Conservation (phyloP, 2,888 invertebrate species). For the Sycophila texana region DNA sequence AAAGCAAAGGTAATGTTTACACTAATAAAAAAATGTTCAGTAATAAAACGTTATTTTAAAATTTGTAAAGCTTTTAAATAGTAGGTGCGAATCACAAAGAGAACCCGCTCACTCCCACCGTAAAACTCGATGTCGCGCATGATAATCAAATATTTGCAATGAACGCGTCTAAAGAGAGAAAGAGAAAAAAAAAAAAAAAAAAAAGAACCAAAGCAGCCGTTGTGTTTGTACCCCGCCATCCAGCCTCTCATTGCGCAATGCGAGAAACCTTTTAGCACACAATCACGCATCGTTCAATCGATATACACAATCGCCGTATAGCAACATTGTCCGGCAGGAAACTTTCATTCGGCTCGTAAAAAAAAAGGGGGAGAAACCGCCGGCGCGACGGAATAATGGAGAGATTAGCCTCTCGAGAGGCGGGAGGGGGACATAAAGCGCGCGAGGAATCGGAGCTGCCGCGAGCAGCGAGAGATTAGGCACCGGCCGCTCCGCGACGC, state of each 20-base stretch:
- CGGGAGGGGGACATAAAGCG: background rate
- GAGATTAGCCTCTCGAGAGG: background rate
- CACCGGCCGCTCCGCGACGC: background rate
- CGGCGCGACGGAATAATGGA: background rate
- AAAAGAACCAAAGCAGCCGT: too few species aligned
- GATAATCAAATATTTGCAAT: too few species aligned
- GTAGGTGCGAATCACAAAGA: too few species aligned
- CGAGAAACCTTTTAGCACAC: conserved; percentile 27
- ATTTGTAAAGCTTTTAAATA: background rate
- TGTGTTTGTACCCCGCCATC: too few species aligned
- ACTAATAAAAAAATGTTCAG: too few species aligned
- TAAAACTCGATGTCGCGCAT: too few species aligned
- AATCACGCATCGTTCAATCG: conserved; percentile 17
- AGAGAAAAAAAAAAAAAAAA: too few species aligned
- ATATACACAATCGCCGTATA: background rate
- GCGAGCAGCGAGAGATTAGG: background rate
- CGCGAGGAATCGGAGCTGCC: conserved; percentile 7
- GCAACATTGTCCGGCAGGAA: background rate
- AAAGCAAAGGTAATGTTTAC: too few species aligned
- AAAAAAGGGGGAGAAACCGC: background rate
- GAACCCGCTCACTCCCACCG: too few species aligned
- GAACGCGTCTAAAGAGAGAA: too few species aligned
- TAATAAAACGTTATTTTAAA: too few species aligned
- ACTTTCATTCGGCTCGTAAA: background rate
- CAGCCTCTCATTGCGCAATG: background rate